Percentiles rank a stretch among this genome's conserved stretches.
phyloP scores from a whole-genome alignment of 1,140 invertebrate genomes.

The Heliconius congener region DNA sequence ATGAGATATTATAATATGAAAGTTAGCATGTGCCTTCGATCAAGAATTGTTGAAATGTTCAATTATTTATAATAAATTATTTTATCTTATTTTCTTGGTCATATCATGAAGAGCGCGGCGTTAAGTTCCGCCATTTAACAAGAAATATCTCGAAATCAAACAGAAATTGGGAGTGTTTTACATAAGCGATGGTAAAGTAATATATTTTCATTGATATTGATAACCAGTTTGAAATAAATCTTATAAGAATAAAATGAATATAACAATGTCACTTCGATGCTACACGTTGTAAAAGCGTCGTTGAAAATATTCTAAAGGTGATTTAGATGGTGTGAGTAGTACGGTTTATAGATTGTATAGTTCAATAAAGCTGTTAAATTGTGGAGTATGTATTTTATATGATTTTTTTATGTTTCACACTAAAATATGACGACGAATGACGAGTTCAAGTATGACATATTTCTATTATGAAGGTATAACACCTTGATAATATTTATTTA shows the following conservation, averaged over 20 bases:
- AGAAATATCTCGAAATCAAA: neutral
- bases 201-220: neutral
- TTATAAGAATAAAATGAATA: slow-evolving; percentile 32
- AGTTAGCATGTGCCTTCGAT: no score
- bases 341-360: neutral
- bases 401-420: neutral
- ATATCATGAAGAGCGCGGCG: neutral
- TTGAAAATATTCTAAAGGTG: slow-evolving; percentile 27
- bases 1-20: no score
- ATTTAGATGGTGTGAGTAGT: slow-evolving; percentile 12
- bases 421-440: no score
- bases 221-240: slow-evolving; percentile 2
- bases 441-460: no score
- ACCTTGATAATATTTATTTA: no score
- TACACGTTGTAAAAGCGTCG: slow-evolving; percentile 29
- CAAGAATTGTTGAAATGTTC: no score
- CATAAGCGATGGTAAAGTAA: neutral
- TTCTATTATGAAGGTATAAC: no score
- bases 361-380: neutral
- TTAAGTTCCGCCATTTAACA: neutral
- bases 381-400: neutral
- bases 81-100: neutral
- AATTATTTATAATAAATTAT: no score
- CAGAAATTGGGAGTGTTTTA: neutral
- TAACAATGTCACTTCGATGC: slow-evolving; percentile 29